Percentiles rank a stretch among this genome's conserved stretches.
Conservation (phyloP, 2,113 vertebrate species). For the Colius striatus region DNA sequence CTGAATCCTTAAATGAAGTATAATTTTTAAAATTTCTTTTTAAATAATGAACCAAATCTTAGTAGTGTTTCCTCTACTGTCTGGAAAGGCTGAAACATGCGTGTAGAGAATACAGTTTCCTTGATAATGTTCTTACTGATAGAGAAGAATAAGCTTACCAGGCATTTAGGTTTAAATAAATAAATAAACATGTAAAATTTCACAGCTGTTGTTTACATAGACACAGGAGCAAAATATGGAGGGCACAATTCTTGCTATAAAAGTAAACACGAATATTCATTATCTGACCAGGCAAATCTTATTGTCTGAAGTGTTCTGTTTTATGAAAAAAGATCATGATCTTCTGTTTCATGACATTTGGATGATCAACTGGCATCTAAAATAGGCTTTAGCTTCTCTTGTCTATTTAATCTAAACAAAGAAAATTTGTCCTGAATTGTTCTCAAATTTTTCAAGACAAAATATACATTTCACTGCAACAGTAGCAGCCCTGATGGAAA, state of each 20-base stretch:
- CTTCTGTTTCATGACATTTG: background rate
- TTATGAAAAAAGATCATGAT: background rate
- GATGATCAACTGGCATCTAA: background rate
- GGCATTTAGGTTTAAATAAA: background rate
- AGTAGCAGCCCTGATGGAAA: background rate
- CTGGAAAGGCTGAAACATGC: background rate
- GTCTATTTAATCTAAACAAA: background rate
- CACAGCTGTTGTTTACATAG: background rate
- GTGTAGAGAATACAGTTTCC: background rate
- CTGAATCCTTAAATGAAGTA: background rate
- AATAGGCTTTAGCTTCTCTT: background rate
- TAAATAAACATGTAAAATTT: background rate
- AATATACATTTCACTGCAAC: background rate
- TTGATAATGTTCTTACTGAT: background rate
- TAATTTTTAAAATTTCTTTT: background rate
- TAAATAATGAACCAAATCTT: background rate
- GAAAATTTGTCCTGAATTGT: background rate
- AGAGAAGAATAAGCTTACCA: background rate
- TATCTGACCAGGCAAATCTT: background rate
- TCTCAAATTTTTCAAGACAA: background rate
- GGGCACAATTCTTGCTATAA: background rate
- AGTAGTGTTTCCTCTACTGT: background rate
- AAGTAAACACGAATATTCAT: background rate
- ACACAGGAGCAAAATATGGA: background rate
- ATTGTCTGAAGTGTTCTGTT: background rate